Evolutionary conservation across 2,888 invertebrate genomes (phyloP).

Genomic region (Ellobium chinense): DNA sequence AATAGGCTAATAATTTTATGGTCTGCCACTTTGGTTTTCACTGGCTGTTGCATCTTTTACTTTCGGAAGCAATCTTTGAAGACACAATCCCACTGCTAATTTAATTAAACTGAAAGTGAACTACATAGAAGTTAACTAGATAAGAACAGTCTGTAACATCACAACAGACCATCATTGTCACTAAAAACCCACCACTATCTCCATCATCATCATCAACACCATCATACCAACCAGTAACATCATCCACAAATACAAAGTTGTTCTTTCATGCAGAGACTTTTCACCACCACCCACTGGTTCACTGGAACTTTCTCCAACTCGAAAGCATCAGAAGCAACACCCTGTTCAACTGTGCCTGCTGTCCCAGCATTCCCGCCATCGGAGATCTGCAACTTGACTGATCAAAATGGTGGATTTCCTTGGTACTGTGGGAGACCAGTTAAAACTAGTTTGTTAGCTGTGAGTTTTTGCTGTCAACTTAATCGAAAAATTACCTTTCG

Average conservation of each 20-base stretch:
- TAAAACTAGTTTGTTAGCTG: constrained; percentile 17
- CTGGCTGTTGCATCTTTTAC: too few species aligned
- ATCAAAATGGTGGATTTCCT: constrained; percentile 16
- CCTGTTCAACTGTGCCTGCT: constrained; percentile 28
- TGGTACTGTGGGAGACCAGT: constrained; percentile 39
- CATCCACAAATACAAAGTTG: neutral
- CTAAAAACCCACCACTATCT: too few species aligned
- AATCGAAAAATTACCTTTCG: neutral
- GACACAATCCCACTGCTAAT: too few species aligned
- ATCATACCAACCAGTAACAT: neutral
- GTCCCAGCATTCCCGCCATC: constrained; percentile 1
- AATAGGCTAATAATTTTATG: too few species aligned
- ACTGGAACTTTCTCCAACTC: neutral
- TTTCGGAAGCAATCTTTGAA: too few species aligned
- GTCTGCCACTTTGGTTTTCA: too few species aligned
- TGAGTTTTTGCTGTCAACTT: too few species aligned
- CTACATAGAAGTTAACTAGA: too few species aligned
- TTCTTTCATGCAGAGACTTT: constrained; percentile 7
- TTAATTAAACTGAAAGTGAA: too few species aligned
- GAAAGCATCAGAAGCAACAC: constrained; percentile 24
- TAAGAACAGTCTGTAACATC: too few species aligned
- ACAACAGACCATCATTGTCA: too few species aligned
- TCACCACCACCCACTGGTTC: constrained; percentile 24
- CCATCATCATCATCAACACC: neutral
- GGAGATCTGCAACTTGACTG: constrained; percentile 30